Evolutionary conservation across 2,797 vertebrate genomes (phyloP), one percentile per base, ranked within the genome.

Genomic region (Pantherophis vulpinus): DNA sequence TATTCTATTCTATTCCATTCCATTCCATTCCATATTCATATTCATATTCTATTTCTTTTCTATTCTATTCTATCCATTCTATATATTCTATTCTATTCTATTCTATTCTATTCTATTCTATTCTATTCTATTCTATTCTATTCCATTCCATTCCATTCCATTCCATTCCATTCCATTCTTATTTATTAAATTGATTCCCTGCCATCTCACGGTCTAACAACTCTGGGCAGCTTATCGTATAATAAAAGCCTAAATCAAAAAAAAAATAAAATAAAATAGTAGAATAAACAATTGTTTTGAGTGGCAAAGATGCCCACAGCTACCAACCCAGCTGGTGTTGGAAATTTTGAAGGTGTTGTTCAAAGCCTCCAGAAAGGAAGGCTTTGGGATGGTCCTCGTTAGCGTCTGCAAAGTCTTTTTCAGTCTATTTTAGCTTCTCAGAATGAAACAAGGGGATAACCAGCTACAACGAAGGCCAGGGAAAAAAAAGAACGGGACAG

Each of bases 401-500:
- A 47, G 25, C 9, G 1, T 66, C 29, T 6, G 63, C 5, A 5
- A 29, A 13, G 7, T 9, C 70, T 23, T 42, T 37, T 4, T 16
- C 56, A 16, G 5, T n/a, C 54, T n/a, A 9, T 58, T 32, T 56
- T n/a, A 1, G 54, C 29, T 56, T 16, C 55, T 56, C 10, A 56
- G 18, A 56, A 56, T 10, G 16, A 87, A 56, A n/a, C 27, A 0
- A 1, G 29, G 11, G 51, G 16, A 1, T 0, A 11, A 20, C n/a
- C 51, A 42, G 37, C 32, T 42, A 0, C 8, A 9, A 79, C 8
- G 1, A 79, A 79, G 32, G 70, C 70, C 20, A 13, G 4, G 0
- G 3, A 1, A 4, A 6, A 2, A 32, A 66, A n/a, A 54, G 47
- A 16, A 54, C 0, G 0, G 27, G 42, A 27, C 2, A 2, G 47